phyloP scores from a whole-genome alignment of 2,113 vertebrate species.

The Carollia perspicillata region DNA sequence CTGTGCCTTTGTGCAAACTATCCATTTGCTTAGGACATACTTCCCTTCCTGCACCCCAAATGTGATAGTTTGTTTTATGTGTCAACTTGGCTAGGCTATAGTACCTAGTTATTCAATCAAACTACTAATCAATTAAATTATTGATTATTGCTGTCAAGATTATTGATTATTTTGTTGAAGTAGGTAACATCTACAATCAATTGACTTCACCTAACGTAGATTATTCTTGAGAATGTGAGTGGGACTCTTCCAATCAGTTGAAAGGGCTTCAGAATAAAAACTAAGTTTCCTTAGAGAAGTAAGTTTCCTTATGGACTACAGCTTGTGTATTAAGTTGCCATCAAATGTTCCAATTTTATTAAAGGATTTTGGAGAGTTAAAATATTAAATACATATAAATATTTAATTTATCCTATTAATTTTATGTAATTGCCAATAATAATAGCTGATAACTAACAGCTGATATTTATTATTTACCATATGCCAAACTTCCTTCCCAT shows the following conservation, averaged over 20 bases:
- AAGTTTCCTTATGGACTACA: not conserved
- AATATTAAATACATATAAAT: not conserved
- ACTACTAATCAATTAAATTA: not conserved
- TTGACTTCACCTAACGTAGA: not conserved
- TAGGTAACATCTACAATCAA: not conserved
- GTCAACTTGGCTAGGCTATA: not conserved
- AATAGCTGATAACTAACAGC: not conserved
- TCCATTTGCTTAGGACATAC: not conserved
- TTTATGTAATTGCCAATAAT: not conserved
- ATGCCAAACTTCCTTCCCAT: not conserved
- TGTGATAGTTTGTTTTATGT: not conserved
- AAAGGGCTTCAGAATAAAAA: not conserved
- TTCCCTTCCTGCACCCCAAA: not conserved
- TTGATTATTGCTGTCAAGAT: not conserved
- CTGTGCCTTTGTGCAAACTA: not conserved
- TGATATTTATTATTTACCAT: constrained; percentile 16
- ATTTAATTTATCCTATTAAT: not conserved
- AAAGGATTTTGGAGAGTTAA: not conserved
- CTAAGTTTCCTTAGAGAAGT: not conserved
- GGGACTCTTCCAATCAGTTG: not conserved
- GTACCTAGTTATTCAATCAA: not conserved
- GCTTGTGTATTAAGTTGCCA: not conserved
- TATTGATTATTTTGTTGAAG: not conserved
- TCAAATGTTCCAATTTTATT: not conserved
- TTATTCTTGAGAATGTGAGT: not conserved